Evolutionary conservation across 2,113 vertebrate species (phyloP).

Genomic region (Centrocercus urophasianus): DNA sequence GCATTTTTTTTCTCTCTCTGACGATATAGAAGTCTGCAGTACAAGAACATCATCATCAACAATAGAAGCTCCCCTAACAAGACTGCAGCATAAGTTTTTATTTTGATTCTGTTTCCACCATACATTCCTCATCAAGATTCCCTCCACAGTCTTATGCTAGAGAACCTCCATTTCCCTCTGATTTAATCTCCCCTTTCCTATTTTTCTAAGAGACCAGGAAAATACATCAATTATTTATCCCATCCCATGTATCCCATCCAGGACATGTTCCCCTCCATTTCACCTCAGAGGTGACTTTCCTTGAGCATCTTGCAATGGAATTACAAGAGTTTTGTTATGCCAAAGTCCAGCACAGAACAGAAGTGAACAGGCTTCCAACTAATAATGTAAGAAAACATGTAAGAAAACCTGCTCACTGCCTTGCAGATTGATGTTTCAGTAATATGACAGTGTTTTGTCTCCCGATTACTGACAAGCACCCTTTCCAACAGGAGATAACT

Average conservation of each 20-base stretch:
- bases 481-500: neutral
- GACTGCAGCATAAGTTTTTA: neutral
- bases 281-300: neutral
- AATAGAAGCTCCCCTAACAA: neutral
- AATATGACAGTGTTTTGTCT: neutral
- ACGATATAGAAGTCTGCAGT: neutral
- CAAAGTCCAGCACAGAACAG: neutral
- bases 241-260: neutral
- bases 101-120: neutral
- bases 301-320: neutral
- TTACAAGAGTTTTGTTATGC: neutral
- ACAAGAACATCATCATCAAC: neutral
- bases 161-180: neutral
- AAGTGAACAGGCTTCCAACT: neutral
- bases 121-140: neutral
- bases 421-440: neutral
- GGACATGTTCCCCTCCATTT: neutral
- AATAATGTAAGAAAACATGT: neutral
- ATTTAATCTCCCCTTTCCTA: neutral
- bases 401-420: neutral
- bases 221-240: neutral
- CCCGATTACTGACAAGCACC: neutral
- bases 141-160: neutral
- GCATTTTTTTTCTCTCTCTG: neutral
- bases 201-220: neutral